phyloP scores from a whole-genome alignment of 2,113 vertebrate species.

The Athene noctua region DNA sequence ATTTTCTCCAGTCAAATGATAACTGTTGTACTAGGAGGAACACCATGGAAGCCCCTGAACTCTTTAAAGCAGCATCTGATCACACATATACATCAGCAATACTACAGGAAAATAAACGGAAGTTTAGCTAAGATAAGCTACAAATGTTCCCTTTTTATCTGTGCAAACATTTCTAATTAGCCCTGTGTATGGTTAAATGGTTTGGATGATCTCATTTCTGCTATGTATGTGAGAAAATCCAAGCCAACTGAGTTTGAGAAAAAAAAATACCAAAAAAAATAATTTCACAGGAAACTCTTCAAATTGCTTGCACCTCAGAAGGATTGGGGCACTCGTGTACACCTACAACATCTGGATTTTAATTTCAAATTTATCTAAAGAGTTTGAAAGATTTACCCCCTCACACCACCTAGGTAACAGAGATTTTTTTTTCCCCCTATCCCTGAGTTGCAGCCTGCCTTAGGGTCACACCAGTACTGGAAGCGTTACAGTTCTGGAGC shows the following conservation, averaged over 20 bases:
- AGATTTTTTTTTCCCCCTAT: background rate
- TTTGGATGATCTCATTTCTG: background rate
- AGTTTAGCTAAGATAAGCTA: background rate
- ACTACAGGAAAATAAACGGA: background rate
- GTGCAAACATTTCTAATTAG: background rate
- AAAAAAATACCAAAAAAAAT: background rate
- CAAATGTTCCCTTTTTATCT: background rate
- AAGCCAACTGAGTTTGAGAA: background rate
- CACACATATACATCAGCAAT: rapidly evolving
- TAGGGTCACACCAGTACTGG: background rate
- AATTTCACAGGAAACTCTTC: background rate
- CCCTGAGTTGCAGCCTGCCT: background rate
- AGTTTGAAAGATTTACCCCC: background rate
- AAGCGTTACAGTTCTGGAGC: background rate
- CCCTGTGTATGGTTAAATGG: background rate
- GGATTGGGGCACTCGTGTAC: background rate
- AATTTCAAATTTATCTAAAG: background rate
- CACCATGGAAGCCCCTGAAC: background rate
- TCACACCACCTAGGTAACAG: background rate
- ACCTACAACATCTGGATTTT: background rate
- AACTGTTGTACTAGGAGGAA: background rate
- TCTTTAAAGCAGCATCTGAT: background rate
- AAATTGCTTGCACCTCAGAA: background rate
- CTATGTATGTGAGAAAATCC: background rate
- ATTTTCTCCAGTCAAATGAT: background rate